A percentile compares a stretch with the other conserved stretches of the same genome.
Evolutionary conservation across 2,888 invertebrate species (phyloP).

Genomic region (Serripes groenlandicus): DNA sequence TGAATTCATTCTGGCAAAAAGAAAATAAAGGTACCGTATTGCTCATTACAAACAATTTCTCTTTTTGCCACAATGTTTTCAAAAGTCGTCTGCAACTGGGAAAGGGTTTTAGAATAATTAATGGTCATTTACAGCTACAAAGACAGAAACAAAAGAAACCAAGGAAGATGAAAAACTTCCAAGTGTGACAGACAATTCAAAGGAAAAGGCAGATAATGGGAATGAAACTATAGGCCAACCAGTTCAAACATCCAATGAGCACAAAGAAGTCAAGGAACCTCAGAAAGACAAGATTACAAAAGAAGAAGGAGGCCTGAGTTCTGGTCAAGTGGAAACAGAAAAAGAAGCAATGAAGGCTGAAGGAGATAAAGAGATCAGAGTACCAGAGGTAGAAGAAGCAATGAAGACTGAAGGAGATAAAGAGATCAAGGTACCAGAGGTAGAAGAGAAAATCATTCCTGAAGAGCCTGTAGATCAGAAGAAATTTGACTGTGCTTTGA

Average conservation of each 20-base stretch:
- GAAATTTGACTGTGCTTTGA: conserved; percentile 72
- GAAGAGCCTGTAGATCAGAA: conserved; percentile 72
- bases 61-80: neutral
- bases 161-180: conserved; percentile 1
- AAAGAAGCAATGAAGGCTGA: neutral
- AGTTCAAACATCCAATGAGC: too few species aligned
- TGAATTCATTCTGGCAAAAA: neutral
- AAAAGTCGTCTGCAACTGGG: too few species aligned
- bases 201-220: neutral
- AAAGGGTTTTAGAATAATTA: neutral
- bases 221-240: too few species aligned
- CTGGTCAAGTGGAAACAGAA: too few species aligned
- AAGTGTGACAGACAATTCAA: neutral
- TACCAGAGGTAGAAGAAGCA: neutral
- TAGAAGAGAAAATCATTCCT: conserved; percentile 53
- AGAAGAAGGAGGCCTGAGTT: too few species aligned
- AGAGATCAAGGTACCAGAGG: neutral
- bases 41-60: neutral
- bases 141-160: neutral
- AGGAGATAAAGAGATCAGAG: neutral
- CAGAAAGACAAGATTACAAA: too few species aligned
- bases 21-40: too few species aligned
- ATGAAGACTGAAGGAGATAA: neutral
- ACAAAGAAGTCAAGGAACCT: too few species aligned
- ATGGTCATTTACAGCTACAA: neutral